Evolutionary conservation across 2,113 vertebrate species (phyloP), one percentile per base, ranked within the genome.

Genomic region (Bufo gargarizans): DNA sequence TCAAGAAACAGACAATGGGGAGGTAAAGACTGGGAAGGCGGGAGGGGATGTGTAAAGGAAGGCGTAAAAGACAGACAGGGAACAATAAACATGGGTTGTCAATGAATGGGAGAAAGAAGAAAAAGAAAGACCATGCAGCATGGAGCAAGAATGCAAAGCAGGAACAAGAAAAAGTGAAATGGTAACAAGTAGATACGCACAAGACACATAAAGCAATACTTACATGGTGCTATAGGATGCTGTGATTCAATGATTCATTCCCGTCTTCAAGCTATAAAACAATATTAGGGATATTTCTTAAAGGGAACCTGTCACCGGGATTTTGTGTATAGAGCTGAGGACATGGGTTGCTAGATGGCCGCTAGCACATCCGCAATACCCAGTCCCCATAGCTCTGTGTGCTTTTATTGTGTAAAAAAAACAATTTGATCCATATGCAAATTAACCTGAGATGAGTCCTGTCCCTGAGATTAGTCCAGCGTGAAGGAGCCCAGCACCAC

Each of bases 201-300:
- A 78, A 0, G 3, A 13, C 8, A 79, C 19, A 55, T 69, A 16
- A 19, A 67, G 12, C 43, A 43, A 78, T 89, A 89, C 87, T 84
- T 78, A 89, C 87, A 89, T 89, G 43, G n/a, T 19, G 6, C 22
- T 71, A 22, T 59, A 22, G 2, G 55, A 59, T 82, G 19, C 58
- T 58, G 43, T 0, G 55, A 77, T 45, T 84, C 59, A 88, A 71
- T 19, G 33, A 67, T 6, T 89, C 87, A 78, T 78, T 8, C 11
- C 49, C 43, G 50, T 74, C 71, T 88, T 77, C 43, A 56, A n/a
- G 9, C 87, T 89, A 61, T 16, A 89, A 89, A 49, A 89, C 61
- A 89, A 55, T 20, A 83, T 19, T 17, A 53, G 58, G 10, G 20
- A 47, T 50, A 22, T 50, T 56, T 2, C 12, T 77, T 6, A 77